Base-by-base conservation (phyloP, 2,888 invertebrate genomes). In the Agrochola lychnidis region DNA sequence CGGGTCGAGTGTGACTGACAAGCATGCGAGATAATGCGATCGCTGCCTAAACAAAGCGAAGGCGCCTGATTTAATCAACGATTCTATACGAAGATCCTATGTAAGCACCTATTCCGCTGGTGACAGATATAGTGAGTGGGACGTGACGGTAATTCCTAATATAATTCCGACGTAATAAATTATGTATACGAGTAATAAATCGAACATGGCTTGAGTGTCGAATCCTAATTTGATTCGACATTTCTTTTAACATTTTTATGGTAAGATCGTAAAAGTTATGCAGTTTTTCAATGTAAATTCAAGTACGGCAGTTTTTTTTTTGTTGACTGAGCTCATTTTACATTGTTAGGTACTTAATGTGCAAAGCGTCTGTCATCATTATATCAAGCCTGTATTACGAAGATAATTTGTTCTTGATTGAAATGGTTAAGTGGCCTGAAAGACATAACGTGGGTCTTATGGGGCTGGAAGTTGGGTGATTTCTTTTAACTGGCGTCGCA, bases 1-100 rank as follows among this genome's bases (percentile, higher is more conserved):
- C 89, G 90, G 91, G 90, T 92, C 91, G 91, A 93, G 91, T 92
- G 93, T 91, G 91, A 92, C 89, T 90, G 92, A 92, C 93, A 93
- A 91, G 90, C 90, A 89, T 83, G 88, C 87, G 87, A 91, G 92
- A 93, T 93, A 93, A 93, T 93, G 82, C 90, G 86, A 87, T 90
- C 88, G 83, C 87, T 87, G 86, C 81, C 89, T 88, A 91, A 93
- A 92, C 92, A 93, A 93, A 90, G 92, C 92, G 82, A 88, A 89
- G 90, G 90, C 91, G 91, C 90, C 91, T 86, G 91, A 91, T 92
- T 92, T 92, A 92, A 94, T 93, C 92, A 93, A 92, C 91, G 84
- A 93, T 92, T 92, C 92, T 89, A 92, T 90, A 89, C 90, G 82
- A 90, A 91, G 89, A 90, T 89, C 89, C 90, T 86, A 86, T 84